phyloP scores from a whole-genome alignment of 2,113 vertebrate species.

The Cephalopholis sonnerati region DNA sequence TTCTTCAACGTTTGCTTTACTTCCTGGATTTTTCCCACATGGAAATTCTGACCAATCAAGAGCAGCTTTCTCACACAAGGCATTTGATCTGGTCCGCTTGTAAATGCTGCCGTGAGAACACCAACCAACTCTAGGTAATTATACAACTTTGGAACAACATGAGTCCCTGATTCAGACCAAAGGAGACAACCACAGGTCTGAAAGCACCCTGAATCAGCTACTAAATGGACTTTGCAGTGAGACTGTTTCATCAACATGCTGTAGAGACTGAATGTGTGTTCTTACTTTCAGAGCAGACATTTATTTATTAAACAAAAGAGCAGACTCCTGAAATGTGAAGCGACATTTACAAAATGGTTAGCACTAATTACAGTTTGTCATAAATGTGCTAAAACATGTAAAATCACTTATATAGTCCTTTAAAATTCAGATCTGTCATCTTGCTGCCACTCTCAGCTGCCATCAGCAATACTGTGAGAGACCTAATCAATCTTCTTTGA shows the following conservation, averaged over 20 bases:
- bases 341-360: not conserved
- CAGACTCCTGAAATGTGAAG: not conserved
- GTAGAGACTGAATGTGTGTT: not conserved
- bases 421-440: not conserved
- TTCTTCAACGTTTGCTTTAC: too few relatives aligned
- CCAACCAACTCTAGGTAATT: too few relatives aligned
- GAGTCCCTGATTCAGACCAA: too few relatives aligned
- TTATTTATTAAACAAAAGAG: not conserved
- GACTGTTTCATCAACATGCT: not conserved
- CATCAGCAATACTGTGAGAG: not conserved
- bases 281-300: not conserved
- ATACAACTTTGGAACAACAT: too few relatives aligned
- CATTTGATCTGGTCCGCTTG: too few relatives aligned
- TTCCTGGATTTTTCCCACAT: too few relatives aligned
- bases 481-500: slow-evolving; percentile 25
- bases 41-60: too few relatives aligned
- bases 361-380: not conserved
- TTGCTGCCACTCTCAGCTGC: not conserved
- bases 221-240: not conserved
- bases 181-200: too few relatives aligned
- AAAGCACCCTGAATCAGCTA: too few relatives aligned
- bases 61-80: too few relatives aligned
- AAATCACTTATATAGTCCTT: not conserved
- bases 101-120: too few relatives aligned
- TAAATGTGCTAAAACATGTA: not conserved